Conservation (phyloP, 2,113 vertebrate genomes). For the Platichthys stellatus region DNA sequence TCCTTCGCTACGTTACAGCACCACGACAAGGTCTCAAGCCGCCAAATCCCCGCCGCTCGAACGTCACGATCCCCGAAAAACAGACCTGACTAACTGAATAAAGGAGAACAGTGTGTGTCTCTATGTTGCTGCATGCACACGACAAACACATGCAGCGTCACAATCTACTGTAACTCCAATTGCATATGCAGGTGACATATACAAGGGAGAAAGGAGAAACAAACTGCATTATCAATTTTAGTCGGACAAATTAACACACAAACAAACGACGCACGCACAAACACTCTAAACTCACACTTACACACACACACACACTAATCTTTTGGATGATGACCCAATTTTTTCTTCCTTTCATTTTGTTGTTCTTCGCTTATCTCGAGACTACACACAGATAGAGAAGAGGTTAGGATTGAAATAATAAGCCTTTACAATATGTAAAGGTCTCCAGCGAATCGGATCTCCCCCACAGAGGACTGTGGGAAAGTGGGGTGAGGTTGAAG, state of each 20-base stretch:
- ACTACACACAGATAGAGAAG: conserved; percentile 69
- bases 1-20: conserved; percentile 53
- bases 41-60: conserved; percentile 60
- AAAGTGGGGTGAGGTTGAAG: conserved; percentile 72
- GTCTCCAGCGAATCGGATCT: conserved; percentile 83
- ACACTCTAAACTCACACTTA: conserved; percentile 8
- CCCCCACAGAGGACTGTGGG: conserved; percentile 77
- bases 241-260: conserved; percentile 71
- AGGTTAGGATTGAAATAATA: conserved; percentile 84
- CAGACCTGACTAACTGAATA: conserved; percentile 45
- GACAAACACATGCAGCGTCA: conserved; percentile 67
- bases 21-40: conserved; percentile 70
- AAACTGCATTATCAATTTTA: conserved; percentile 82
- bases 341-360: conserved; percentile 57
- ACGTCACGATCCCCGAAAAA: conserved; percentile 39
- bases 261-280: conserved; percentile 13
- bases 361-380: conserved; percentile 65
- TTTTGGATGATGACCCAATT: conserved; percentile 78
- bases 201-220: conserved; percentile 66
- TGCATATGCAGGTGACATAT: conserved; percentile 76
- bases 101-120: conserved; percentile 63
- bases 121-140: conserved; percentile 62
- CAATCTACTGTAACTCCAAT: conserved; percentile 68
- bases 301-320: conserved; percentile 51
- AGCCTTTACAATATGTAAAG: conserved; percentile 89